phyloP scores from a whole-genome alignment of 2,797 vertebrate species.

The Hippoglossus hippoglossus region DNA sequence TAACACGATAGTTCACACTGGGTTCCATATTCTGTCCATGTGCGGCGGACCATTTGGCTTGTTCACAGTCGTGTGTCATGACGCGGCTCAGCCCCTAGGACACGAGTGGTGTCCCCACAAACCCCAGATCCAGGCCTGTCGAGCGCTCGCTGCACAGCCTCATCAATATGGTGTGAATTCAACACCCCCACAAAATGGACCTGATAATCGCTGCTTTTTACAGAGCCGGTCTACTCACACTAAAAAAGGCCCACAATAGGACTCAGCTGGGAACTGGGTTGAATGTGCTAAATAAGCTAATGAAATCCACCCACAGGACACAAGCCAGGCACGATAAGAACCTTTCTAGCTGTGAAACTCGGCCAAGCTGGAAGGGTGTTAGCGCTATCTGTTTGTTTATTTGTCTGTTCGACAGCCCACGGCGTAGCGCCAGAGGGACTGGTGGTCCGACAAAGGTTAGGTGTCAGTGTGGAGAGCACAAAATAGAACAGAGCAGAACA shows the following conservation, averaged over 20 bases:
- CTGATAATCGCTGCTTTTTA: conserved; percentile 79
- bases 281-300: conserved; percentile 82
- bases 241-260: conserved; percentile 77
- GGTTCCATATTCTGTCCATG: conserved; percentile 56
- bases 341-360: conserved; percentile 78
- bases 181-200: conserved; percentile 75
- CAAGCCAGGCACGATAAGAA: conserved; percentile 76
- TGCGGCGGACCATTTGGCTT: conserved; percentile 61
- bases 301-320: conserved; percentile 81
- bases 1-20: conserved; percentile 68
- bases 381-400: conserved; percentile 74
- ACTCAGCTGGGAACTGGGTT: conserved; percentile 70
- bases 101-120: conserved; percentile 17
- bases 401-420: conserved; percentile 75
- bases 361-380: conserved; percentile 68
- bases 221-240: conserved; percentile 66
- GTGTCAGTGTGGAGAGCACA: conserved; percentile 67
- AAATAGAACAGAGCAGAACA: conserved; percentile 67
- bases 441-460: conserved; percentile 77
- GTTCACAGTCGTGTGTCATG: conserved; percentile 64
- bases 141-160: conserved; percentile 60
- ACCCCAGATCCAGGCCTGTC: conserved; percentile 53
- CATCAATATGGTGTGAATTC: conserved; percentile 73
- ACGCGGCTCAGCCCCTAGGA: conserved; percentile 49
- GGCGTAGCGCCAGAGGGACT: conserved; percentile 59